Percentiles rank a stretch among this genome's conserved stretches.
Evolutionary conservation across 2,888 invertebrate species (phyloP).

Genomic region (Cosmia pyralina): DNA sequence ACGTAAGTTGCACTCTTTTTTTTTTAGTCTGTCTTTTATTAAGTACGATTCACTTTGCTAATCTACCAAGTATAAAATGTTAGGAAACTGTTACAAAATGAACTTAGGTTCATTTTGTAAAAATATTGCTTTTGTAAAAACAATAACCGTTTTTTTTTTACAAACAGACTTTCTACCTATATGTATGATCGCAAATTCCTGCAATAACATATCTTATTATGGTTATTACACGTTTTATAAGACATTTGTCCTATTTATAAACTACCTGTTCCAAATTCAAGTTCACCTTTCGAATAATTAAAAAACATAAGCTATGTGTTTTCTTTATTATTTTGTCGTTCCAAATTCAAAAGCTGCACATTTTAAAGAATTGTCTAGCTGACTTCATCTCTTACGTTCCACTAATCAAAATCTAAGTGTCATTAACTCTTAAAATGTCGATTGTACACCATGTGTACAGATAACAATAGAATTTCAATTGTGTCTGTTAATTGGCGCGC

Average conservation of each 20-base stretch:
- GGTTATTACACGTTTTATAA: not conserved
- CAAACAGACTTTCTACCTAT: not conserved
- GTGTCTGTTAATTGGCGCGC: too few species aligned
- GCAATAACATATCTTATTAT: not conserved
- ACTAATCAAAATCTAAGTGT: conserved; percentile 18
- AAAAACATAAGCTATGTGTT: not conserved
- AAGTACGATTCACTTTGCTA: conserved; percentile 19
- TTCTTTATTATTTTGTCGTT: not conserved
- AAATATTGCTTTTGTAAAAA: not conserved
- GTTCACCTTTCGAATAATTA: not conserved
- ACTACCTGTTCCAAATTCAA: conserved; percentile 2
- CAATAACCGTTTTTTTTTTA: not conserved
- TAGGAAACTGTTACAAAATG: conserved; percentile 22
- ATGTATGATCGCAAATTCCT: not conserved
- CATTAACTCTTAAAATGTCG: too few species aligned
- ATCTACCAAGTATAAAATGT: conserved; percentile 20
- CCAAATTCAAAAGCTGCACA: conserved; percentile 30
- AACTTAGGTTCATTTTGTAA: not conserved
- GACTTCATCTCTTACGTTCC: not conserved
- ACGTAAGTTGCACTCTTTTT: conserved; percentile 7
- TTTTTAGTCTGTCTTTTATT: conserved; percentile 10
- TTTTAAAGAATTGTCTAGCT: conserved; percentile 9
- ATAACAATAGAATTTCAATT: too few species aligned
- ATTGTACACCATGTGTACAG: too few species aligned
- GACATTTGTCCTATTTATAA: not conserved